Evolutionary conservation across 2,888 invertebrate genomes (phyloP).

Genomic region (Eristalis intricaria): DNA sequence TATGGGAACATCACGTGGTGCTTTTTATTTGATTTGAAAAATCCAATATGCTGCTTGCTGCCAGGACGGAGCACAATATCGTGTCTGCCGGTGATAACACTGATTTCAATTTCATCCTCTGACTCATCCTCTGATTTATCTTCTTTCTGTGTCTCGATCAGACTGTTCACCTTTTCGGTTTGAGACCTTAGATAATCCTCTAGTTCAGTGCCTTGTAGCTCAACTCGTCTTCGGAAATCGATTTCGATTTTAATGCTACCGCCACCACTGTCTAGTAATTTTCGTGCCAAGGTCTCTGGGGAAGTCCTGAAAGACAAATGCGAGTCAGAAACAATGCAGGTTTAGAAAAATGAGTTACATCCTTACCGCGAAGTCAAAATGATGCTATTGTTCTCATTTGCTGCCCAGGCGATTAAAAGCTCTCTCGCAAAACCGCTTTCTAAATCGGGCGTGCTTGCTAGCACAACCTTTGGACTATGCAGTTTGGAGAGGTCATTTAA

Average conservation of each 20-base stretch:
- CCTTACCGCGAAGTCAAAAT: slow-evolving; percentile 91
- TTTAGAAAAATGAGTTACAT: not conserved
- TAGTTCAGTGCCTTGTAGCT: slow-evolving; percentile 89
- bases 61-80: slow-evolving; percentile 93
- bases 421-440: slow-evolving; percentile 98
- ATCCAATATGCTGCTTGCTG: slow-evolving; percentile 87
- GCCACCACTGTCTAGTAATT: slow-evolving; percentile 89
- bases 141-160: slow-evolving; percentile 83
- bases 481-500: slow-evolving; percentile 92
- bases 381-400: slow-evolving; percentile 95
- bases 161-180: slow-evolving; percentile 82
- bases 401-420: slow-evolving; percentile 96
- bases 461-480: slow-evolving; percentile 95
- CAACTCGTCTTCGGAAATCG: slow-evolving; percentile 86
- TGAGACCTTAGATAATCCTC: slow-evolving; percentile 88
- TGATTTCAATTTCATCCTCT: slow-evolving; percentile 92
- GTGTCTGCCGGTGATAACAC: slow-evolving; percentile 92
- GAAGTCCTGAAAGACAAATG: slow-evolving; percentile 24
- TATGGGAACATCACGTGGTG: slow-evolving; percentile 98
- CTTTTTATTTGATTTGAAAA: slow-evolving; percentile 94
- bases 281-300: slow-evolving; percentile 88
- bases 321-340: not conserved
- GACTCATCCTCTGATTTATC: slow-evolving; percentile 85
- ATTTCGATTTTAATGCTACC: slow-evolving; percentile 85
- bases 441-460: slow-evolving; percentile 97